These are phyloP conservation scores for Caranx ignobilis DNA, from an alignment of 2,113 vertebrate genomes.

Conservation along the genomic window DNA sequence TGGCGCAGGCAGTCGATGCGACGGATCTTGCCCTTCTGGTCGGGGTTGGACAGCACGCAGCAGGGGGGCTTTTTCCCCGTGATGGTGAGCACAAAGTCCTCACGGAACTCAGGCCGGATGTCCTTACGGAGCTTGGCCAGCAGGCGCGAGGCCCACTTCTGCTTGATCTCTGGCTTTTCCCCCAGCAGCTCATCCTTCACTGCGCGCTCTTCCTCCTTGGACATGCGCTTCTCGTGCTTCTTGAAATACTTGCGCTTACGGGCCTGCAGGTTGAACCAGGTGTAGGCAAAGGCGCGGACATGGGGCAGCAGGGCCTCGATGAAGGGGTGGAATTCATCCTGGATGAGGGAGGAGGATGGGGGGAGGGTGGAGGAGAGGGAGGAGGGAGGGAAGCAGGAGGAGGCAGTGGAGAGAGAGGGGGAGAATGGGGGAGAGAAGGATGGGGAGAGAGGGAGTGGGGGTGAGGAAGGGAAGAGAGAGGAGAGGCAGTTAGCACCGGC, in stretches of 20 bases:
- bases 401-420: slow-evolving; percentile 70
- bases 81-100: slow-evolving; percentile 98
- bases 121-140: slow-evolving; percentile 98
- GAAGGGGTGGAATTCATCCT: slow-evolving; percentile 99
- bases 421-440: slow-evolving; percentile 78
- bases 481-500: slow-evolving; percentile 84
- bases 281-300: slow-evolving; percentile 97
- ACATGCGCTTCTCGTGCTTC: slow-evolving; percentile 98
- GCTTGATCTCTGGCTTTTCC: slow-evolving; percentile 98
- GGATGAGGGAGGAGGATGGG: slow-evolving; percentile 74
- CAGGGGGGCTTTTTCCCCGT: slow-evolving; percentile 97
- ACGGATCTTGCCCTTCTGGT: slow-evolving; percentile 99
- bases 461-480: slow-evolving; percentile 80
- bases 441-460: slow-evolving; percentile 76
- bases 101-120: slow-evolving; percentile 97
- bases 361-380: slow-evolving; percentile 69
- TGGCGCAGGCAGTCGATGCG: slow-evolving; percentile 97
- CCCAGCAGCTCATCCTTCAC: slow-evolving; percentile 97
- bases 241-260: slow-evolving; percentile 99
- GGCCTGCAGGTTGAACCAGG: slow-evolving; percentile 99
- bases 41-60: slow-evolving; percentile 98
- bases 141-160: slow-evolving; percentile 98
- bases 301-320: slow-evolving; percentile 98
- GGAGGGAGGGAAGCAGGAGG: slow-evolving; percentile 71
- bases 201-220: slow-evolving; percentile 96